Percentiles rank a stretch among this genome's conserved stretches.
Evolutionary conservation across 2,113 vertebrate genomes (phyloP).

Genomic region (Oreotragus oreotragus): DNA sequence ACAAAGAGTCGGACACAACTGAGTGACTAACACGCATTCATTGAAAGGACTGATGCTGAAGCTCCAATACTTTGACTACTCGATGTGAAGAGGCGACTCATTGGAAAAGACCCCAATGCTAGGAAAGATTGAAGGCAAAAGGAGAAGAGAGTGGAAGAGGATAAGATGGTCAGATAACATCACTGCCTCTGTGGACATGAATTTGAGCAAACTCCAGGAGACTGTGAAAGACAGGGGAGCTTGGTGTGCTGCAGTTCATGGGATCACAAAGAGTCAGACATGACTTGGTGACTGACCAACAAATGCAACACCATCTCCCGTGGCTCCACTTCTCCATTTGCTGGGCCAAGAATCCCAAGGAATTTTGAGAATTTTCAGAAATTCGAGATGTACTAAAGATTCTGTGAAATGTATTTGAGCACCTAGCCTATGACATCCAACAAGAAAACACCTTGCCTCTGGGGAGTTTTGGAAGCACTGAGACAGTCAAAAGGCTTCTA

Average conservation of each 20-base stretch:
- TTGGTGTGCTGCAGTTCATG: neutral
- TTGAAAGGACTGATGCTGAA: neutral
- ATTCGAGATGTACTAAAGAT: neutral
- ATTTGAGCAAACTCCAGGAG: neutral
- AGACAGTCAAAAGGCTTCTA: neutral
- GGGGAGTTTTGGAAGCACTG: neutral
- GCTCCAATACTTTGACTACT: neutral
- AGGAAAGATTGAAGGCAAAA: neutral
- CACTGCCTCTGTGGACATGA: neutral
- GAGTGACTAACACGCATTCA: neutral
- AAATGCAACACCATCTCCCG: neutral
- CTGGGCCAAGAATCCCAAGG: neutral
- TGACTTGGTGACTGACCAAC: neutral
- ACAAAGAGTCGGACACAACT: neutral
- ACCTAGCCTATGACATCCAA: neutral
- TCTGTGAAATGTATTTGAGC: neutral
- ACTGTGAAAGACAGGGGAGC: neutral
- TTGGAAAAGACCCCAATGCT: neutral
- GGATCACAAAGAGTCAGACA: neutral
- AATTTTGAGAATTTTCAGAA: neutral
- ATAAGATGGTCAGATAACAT: neutral
- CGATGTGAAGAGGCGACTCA: neutral
- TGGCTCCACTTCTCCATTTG: neutral
- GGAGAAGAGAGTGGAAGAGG: neutral
- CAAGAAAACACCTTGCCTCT: neutral